These are phyloP conservation scores for Brachionus paranguensis DNA, from an alignment of 1,140 invertebrate genomes.

Conservation along the genomic window DNA sequence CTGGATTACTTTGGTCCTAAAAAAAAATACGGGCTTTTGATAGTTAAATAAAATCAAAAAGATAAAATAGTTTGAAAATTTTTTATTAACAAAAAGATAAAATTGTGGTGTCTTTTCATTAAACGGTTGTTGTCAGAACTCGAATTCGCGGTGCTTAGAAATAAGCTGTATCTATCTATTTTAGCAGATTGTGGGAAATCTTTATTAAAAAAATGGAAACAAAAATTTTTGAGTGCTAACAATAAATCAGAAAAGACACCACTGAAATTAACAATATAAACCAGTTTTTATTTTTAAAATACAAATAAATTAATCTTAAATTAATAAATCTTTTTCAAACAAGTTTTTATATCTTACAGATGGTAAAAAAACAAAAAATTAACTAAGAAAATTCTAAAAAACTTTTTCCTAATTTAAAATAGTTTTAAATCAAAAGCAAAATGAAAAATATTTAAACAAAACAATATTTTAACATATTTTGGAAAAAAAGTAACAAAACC, in stretches of 20 bases:
- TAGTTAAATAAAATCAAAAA: not conserved
- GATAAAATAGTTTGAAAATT: not conserved
- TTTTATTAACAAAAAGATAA: not conserved
- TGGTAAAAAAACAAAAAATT: not conserved
- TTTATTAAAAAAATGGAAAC: not conserved
- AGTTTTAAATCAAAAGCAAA: not conserved
- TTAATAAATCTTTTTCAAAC: not conserved
- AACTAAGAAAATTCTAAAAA: not conserved
- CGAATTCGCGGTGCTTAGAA: not conserved
- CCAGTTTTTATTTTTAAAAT: not conserved
- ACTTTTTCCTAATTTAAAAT: not conserved
- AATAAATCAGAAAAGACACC: not conserved
- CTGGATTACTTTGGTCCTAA: no score
- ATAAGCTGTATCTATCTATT: no score
- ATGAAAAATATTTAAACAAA: not conserved
- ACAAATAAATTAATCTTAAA: slow-evolving; percentile 4
- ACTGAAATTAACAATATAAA: not conserved
- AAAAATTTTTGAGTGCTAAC: not conserved
- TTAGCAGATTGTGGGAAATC: no score
- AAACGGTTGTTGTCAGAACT: not conserved
- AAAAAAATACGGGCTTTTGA: no score
- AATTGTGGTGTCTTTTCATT: not conserved
- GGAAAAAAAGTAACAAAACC: not conserved
- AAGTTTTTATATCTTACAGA: not conserved
- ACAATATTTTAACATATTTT: not conserved